These are phyloP conservation scores for Beris chalybata DNA, from an alignment of 2,888 invertebrate species.

Conservation along the genomic window DNA sequence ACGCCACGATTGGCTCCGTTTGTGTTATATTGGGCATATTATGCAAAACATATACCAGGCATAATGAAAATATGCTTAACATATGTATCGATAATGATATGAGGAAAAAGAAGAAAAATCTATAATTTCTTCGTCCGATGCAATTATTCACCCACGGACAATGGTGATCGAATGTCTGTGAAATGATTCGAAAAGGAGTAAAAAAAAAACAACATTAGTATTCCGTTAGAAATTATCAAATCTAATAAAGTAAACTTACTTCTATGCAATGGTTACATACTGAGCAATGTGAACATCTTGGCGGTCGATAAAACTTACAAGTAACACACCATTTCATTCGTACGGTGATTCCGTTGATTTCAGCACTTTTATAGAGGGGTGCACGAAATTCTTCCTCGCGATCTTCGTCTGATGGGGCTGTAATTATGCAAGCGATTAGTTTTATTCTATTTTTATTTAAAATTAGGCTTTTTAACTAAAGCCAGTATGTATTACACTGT, in stretches of 20 bases:
- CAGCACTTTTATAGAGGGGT: constrained; percentile 94
- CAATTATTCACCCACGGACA: constrained; percentile 98
- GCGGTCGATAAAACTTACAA: constrained; percentile 99
- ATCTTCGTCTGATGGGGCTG: constrained; percentile 95
- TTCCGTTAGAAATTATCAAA: not conserved
- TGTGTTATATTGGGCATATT: constrained; percentile 79
- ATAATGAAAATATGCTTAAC: constrained; percentile 94
- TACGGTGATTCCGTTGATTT: constrained; percentile 97
- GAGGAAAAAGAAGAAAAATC: constrained; percentile 99
- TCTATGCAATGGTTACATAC: constrained; percentile 99
- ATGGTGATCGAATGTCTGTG: constrained; percentile 99
- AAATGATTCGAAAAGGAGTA: constrained; percentile 44
- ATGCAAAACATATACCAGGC: constrained; percentile 88
- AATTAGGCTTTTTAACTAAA: not conserved
- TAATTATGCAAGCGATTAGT: constrained; percentile 3
- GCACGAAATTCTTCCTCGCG: constrained; percentile 96
- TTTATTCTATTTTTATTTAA: not conserved
- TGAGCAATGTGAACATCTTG: constrained; percentile 98
- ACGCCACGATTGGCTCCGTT: constrained; percentile 81
- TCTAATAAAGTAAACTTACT: constrained; percentile 59
- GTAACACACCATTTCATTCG: constrained; percentile 99
- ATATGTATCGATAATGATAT: constrained; percentile 96
- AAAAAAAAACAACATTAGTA: constrained; percentile 21
- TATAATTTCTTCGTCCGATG: constrained; percentile 95
- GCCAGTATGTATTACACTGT: no score